Evolutionary conservation across 2,888 invertebrate species (phyloP).

Genomic region (Erebia ligea): DNA sequence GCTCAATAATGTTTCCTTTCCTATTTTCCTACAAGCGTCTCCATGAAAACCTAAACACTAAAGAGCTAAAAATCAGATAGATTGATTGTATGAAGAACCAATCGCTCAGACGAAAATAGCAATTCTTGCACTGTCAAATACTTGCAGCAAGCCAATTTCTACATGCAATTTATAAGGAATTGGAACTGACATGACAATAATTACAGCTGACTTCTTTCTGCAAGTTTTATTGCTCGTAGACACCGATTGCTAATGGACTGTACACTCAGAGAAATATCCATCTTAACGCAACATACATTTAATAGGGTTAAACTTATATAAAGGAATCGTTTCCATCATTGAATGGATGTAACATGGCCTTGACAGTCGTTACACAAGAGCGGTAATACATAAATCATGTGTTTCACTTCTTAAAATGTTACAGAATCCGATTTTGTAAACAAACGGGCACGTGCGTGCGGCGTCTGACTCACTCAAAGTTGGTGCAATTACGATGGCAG

Average conservation of each 20-base stretch:
- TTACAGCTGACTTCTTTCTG: background rate
- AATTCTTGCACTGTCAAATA: too few species aligned
- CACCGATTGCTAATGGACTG: too few species aligned
- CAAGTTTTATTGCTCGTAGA: background rate
- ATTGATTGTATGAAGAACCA: too few species aligned
- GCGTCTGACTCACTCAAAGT: slow-evolving; percentile 53
- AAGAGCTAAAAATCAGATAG: too few species aligned
- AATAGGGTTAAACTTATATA: background rate
- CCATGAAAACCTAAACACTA: too few species aligned
- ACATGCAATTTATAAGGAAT: too few species aligned
- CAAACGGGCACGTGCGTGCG: slow-evolving; percentile 67
- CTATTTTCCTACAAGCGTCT: too few species aligned
- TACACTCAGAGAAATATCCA: too few species aligned
- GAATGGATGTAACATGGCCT: slow-evolving; percentile 29
- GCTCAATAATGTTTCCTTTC: too few species aligned
- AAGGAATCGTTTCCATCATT: background rate
- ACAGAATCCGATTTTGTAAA: slow-evolving; percentile 73
- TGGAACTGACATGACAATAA: too few species aligned
- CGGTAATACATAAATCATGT: slow-evolving; percentile 43
- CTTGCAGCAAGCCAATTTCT: too few species aligned
- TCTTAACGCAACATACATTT: background rate
- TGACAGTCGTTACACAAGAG: slow-evolving; percentile 45
- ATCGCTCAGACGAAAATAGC: too few species aligned
- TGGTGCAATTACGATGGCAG: slow-evolving; percentile 55
- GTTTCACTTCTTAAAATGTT: slow-evolving; percentile 49